These are phyloP conservation scores for Rhea americana DNA, from an alignment of 2,113 vertebrate species.

Conservation along the genomic window DNA sequence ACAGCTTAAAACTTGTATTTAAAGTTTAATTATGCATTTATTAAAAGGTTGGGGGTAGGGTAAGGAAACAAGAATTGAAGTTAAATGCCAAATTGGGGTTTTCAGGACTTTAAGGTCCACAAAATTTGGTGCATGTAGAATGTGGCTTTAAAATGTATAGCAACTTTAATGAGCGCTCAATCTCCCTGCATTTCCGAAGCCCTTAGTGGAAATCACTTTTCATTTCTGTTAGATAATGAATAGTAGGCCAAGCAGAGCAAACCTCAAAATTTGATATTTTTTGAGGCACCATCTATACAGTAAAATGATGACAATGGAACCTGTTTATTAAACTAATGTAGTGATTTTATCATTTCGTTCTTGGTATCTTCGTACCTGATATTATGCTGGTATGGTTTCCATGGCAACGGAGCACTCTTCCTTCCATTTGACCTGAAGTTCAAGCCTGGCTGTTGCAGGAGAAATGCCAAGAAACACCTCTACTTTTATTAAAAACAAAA, in stretches of 20 bases:
- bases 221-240: conserved; percentile 47
- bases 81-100: conserved; percentile 2
- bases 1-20: background rate
- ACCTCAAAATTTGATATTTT: conserved; percentile 46
- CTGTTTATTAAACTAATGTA: conserved; percentile 83
- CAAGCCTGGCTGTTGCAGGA: conserved; percentile 80
- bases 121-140: background rate
- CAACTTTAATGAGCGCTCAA: conserved; percentile 35
- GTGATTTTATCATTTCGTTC: conserved; percentile 79
- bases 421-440: conserved; percentile 83
- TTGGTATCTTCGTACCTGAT: conserved; percentile 78
- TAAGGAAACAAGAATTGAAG: conserved; percentile 1
- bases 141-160: conserved; percentile 24
- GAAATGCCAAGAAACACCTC: conserved; percentile 81
- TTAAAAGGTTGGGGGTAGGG: background rate
- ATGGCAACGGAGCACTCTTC: conserved; percentile 81
- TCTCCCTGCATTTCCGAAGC: conserved; percentile 12
- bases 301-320: conserved; percentile 72
- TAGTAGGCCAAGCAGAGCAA: conserved; percentile 40
- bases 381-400: conserved; percentile 78
- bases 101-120: conserved; percentile 24
- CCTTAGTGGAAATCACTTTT: conserved; percentile 44
- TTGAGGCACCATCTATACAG: conserved; percentile 31
- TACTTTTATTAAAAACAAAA: conserved; percentile 75
- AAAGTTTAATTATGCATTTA: conserved; percentile 9